Evolutionary conservation across 2,797 vertebrate species (phyloP).

Genomic region (Triplophysa yarkandensis): DNA sequence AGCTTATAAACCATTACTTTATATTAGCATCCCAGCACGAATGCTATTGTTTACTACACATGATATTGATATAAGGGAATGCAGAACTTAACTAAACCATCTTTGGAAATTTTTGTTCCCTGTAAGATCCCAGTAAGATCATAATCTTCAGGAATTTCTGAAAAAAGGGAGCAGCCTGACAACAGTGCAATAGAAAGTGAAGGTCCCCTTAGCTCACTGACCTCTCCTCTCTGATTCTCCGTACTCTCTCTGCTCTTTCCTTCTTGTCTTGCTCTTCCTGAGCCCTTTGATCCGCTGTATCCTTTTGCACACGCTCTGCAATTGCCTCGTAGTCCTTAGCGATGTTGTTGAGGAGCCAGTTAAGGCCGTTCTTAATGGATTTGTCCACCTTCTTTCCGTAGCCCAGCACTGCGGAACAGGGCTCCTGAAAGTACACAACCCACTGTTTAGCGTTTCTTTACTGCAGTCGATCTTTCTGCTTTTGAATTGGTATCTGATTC

Average conservation of each 20-base stretch:
- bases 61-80: not conserved
- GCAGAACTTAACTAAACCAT: not conserved
- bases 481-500: not conserved
- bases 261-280: conserved; percentile 88
- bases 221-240: conserved; percentile 87
- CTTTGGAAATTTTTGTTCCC: not conserved
- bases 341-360: conserved; percentile 90
- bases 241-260: conserved; percentile 87
- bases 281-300: conserved; percentile 86
- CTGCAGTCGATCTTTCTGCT: not conserved
- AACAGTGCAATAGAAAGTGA: conserved; percentile 1
- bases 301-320: conserved; percentile 88
- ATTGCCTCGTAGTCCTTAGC: conserved; percentile 92
- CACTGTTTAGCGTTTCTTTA: not conserved
- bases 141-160: not conserved
- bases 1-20: not conserved
- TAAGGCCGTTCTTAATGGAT: conserved; percentile 91
- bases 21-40: not conserved
- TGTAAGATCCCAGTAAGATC: not conserved
- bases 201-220: conserved; percentile 57
- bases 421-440: conserved; percentile 74
- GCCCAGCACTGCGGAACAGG: conserved; percentile 90
- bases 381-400: conserved; percentile 92
- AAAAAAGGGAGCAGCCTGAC: not conserved
- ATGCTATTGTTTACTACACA: no score